A percentile compares a stretch with the other conserved stretches of the same genome.
These are phyloP conservation scores for Drosophila virilis DNA, from an alignment of 1,140 invertebrate genomes.

Conservation along the genomic window DNA sequence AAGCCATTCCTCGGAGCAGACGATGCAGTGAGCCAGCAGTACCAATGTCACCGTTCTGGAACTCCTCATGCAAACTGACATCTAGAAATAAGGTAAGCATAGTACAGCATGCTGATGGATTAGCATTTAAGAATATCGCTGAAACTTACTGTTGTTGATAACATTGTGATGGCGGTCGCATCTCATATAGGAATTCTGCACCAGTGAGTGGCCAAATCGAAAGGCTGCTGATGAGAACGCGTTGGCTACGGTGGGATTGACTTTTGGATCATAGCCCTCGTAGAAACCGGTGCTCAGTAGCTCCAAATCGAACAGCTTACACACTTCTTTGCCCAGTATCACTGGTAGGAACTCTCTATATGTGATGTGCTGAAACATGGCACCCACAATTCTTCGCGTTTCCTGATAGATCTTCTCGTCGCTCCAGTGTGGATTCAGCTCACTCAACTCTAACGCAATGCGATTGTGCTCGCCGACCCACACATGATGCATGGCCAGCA, in stretches of 20 bases:
- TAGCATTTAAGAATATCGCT: neutral
- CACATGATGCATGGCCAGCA: conserved; percentile 94
- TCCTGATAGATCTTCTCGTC: conserved; percentile 96
- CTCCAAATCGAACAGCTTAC: conserved; percentile 89
- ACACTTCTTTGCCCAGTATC: conserved; percentile 90
- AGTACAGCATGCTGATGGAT: neutral
- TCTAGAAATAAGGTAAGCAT: conserved; percentile 85
- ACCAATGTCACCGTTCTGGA: conserved; percentile 87
- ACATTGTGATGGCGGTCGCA: conserved; percentile 88
- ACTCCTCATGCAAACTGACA: conserved; percentile 91
- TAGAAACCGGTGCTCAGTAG: conserved; percentile 88
- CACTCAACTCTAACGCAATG: conserved; percentile 90
- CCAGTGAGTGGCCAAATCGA: conserved; percentile 96
- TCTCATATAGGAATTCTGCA: conserved; percentile 91
- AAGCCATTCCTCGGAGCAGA: conserved; percentile 90
- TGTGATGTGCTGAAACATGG: conserved; percentile 93
- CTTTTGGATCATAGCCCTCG: conserved; percentile 90
- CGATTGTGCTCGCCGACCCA: conserved; percentile 96
- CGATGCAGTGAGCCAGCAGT: conserved; percentile 91
- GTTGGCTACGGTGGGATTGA: conserved; percentile 95
- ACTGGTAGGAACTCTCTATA: conserved; percentile 95
- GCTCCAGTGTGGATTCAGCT: conserved; percentile 93
- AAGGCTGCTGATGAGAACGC: conserved; percentile 98
- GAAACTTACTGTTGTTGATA: conserved; percentile 88
- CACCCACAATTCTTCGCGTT: conserved; percentile 91